These are phyloP conservation scores for Turdus rufiventris DNA, from an alignment of 2,113 vertebrate genomes.

Conservation along the genomic window DNA sequence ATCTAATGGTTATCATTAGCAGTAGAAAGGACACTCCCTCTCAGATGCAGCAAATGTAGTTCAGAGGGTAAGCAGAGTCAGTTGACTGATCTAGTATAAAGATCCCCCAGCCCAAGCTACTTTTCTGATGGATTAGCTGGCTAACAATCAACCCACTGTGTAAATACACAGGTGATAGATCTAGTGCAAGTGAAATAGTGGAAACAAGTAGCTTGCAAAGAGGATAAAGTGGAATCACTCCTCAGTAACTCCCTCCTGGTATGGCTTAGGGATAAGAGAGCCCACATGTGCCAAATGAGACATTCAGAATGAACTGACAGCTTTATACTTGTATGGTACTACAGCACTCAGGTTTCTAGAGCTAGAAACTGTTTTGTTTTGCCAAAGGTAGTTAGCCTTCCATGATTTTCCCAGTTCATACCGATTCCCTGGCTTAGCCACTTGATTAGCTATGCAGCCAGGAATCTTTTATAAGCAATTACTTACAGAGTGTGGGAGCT, in stretches of 20 bases:
- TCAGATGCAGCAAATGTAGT: not conserved
- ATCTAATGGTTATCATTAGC: not conserved
- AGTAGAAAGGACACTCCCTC: not conserved
- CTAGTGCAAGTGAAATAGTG: not conserved
- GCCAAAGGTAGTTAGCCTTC: not conserved
- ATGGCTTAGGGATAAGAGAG: not conserved
- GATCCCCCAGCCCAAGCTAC: not conserved
- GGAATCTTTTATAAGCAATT: conserved; percentile 10
- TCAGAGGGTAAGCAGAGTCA: not conserved
- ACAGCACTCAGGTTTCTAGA: not conserved
- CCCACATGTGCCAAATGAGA: not conserved
- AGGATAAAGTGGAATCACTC: not conserved
- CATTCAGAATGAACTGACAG: not conserved
- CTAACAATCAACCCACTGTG: not conserved
- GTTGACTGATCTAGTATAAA: not conserved
- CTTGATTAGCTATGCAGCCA: not conserved
- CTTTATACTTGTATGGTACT: not conserved
- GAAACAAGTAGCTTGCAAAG: not conserved
- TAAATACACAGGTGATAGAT: not conserved
- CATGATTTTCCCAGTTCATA: not conserved
- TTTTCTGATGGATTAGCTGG: not conserved
- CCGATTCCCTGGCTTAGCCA: not conserved
- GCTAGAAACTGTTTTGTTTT: not conserved
- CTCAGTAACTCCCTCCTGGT: not conserved
- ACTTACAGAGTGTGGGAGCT: not conserved